Evolutionary conservation across 37 sponge, comb jelly and placozoan genomes (phyloP).

Genomic region (Diacarnus erythraeanus): DNA sequence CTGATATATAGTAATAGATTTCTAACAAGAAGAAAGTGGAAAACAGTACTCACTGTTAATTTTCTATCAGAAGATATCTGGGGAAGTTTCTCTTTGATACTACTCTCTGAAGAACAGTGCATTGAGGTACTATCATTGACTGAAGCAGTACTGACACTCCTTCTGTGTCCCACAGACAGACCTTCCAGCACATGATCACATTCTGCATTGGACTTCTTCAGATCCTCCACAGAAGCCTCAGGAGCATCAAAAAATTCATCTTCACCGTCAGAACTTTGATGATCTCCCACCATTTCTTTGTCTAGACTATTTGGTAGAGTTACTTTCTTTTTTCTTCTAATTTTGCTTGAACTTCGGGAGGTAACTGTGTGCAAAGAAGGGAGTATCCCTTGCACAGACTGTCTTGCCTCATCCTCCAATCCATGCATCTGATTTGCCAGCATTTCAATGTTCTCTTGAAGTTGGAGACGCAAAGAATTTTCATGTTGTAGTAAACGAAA

Average conservation of each 20-base stretch:
- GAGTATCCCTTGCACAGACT: neutral
- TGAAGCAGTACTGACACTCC: constrained; percentile 40
- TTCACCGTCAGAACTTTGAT: constrained; percentile 40
- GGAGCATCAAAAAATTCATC: constrained; percentile 85
- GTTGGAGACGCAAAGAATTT: constrained; percentile 61
- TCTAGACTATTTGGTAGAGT: neutral
- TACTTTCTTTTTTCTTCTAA: neutral
- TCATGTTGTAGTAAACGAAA: constrained; percentile 69
- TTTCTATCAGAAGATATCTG: constrained; percentile 12
- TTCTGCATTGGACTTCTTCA: neutral
- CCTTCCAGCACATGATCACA: neutral
- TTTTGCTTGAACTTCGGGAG: neutral
- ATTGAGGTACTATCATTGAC: constrained; percentile 43
- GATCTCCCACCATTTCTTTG: neutral
- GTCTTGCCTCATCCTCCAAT: constrained; percentile 67
- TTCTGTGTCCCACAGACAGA: constrained; percentile 18
- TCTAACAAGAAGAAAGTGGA: neutral
- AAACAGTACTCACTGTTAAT: constrained; percentile 14
- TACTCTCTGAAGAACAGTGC: neutral
- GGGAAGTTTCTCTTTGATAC: neutral
- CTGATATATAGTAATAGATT: neutral
- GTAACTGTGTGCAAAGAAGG: neutral
- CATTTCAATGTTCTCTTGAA: constrained; percentile 89
- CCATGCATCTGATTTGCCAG: constrained; percentile 84
- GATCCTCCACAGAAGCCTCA: constrained; percentile 26